These are phyloP conservation scores for Dasypogon diadema DNA, from an alignment of 2,888 invertebrate species.

Conservation along the genomic window DNA sequence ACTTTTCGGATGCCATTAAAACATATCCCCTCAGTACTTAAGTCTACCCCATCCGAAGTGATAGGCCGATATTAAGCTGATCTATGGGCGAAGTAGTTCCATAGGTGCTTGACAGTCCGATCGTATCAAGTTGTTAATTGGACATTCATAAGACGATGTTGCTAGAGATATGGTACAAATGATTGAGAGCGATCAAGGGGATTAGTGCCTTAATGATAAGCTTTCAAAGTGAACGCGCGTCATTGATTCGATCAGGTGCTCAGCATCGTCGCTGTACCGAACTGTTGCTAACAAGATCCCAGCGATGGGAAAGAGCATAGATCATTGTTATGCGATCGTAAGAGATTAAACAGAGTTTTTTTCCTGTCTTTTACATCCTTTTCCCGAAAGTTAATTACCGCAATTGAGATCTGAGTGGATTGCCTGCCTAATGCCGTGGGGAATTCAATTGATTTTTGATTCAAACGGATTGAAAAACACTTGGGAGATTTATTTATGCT, in stretches of 20 bases:
- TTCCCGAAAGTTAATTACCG: conserved; percentile 24
- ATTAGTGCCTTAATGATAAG: conserved; percentile 42
- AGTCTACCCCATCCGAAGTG: neutral
- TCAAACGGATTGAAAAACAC: conserved; percentile 1
- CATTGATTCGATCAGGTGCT: conserved; percentile 37
- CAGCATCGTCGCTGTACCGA: neutral
- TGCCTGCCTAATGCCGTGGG: conserved; percentile 10
- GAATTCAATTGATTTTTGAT: conserved; percentile 32
- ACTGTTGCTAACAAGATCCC: neutral
- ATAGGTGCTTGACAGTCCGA: conserved; percentile 5
- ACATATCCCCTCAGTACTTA: neutral
- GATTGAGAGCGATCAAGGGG: conserved; percentile 19
- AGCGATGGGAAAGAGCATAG: conserved; percentile 19
- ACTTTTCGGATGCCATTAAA: neutral
- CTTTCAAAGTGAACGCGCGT: conserved; percentile 12
- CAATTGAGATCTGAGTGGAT: conserved; percentile 11
- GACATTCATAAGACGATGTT: conserved; percentile 48
- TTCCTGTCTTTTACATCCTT: conserved; percentile 5
- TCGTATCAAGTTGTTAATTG: conserved; percentile 46
- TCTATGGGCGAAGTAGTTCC: neutral
- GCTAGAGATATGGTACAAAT: conserved; percentile 20
- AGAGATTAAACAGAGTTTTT: conserved; percentile 14
- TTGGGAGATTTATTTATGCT: conserved; percentile 14
- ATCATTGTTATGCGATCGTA: conserved; percentile 21
- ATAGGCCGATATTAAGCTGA: conserved; percentile 4